These are phyloP conservation scores for Natator depressus DNA, from an alignment of 2,113 vertebrate species.

Conservation along the genomic window DNA sequence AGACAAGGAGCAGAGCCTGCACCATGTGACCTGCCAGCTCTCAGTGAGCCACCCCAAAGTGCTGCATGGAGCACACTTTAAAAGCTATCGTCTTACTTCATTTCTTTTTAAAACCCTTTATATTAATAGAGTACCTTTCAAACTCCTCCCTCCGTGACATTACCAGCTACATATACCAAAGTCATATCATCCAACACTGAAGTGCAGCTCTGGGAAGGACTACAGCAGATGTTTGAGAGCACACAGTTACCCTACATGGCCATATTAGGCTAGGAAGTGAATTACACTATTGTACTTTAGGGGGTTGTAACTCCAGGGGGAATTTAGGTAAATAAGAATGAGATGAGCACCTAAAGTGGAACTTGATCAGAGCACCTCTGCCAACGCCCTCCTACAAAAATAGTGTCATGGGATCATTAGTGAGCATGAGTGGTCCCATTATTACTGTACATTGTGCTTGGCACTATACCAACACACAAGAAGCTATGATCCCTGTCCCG, in stretches of 20 bases:
- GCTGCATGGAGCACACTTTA: background rate
- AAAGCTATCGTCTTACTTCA: background rate
- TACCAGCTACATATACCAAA: background rate
- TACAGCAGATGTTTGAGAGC: conserved; percentile 19
- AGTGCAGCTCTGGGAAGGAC: background rate
- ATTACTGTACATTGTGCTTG: background rate
- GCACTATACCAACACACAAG: conserved; percentile 38
- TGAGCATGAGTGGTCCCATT: conserved; percentile 10
- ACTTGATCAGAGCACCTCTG: conserved; percentile 58
- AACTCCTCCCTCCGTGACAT: background rate
- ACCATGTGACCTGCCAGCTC: conserved; percentile 63
- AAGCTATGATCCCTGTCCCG: conserved; percentile 53
- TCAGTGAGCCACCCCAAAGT: conserved; percentile 31
- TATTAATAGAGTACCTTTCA: background rate
- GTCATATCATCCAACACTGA: background rate
- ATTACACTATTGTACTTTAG: conserved; percentile 50
- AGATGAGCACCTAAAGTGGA: conserved; percentile 71
- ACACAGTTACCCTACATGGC: conserved; percentile 50
- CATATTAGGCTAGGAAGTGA: conserved; percentile 56
- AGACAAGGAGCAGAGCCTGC: conserved; percentile 66
- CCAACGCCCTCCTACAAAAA: conserved; percentile 42
- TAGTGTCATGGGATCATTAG: conserved; percentile 24
- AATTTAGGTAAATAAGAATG: conserved; percentile 65
- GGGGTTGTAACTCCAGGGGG: conserved; percentile 67
- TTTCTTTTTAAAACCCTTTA: conserved; percentile 13